Percentiles rank a stretch among this genome's conserved stretches.
Evolutionary conservation across 2,113 vertebrate genomes (phyloP).

Genomic region (Tragelaphus scriptus): DNA sequence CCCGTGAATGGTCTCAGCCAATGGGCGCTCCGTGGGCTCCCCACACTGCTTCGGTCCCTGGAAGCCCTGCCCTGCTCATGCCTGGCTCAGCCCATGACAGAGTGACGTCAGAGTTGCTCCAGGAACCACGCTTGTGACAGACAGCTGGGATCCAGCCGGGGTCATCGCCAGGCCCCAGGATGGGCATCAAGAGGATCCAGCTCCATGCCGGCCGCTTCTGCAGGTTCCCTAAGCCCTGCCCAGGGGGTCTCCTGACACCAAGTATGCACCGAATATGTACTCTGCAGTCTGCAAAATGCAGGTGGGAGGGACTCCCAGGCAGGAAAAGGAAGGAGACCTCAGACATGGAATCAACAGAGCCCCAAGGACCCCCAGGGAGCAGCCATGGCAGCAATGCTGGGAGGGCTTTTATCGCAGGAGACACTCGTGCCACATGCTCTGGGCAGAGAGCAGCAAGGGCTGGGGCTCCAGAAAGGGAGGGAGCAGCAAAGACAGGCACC

Average conservation of each 20-base stretch:
- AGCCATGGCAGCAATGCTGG: not conserved
- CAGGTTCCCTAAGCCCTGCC: not conserved
- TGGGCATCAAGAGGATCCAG: not conserved
- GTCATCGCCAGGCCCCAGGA: not conserved
- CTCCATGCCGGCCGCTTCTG: not conserved
- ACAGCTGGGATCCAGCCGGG: not conserved
- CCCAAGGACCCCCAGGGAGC: not conserved
- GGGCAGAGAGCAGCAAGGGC: rapidly evolving
- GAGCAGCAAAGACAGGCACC: not conserved
- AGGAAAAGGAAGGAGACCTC: not conserved
- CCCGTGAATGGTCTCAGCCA: not conserved
- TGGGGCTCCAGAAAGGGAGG: not conserved
- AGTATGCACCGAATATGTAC: not conserved
- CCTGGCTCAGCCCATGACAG: not conserved
- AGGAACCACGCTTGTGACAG: not conserved
- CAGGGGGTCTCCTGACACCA: not conserved
- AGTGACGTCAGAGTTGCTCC: rapidly evolving
- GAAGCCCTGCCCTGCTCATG: not conserved
- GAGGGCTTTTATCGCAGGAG: not conserved
- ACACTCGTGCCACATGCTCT: not conserved
- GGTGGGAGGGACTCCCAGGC: not conserved
- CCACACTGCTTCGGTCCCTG: not conserved
- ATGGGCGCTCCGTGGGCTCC: rapidly evolving
- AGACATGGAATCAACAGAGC: not conserved
- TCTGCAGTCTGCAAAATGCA: not conserved